Conservation (phyloP, 1,140 invertebrate species). For the Parapsyche elsis region DNA sequence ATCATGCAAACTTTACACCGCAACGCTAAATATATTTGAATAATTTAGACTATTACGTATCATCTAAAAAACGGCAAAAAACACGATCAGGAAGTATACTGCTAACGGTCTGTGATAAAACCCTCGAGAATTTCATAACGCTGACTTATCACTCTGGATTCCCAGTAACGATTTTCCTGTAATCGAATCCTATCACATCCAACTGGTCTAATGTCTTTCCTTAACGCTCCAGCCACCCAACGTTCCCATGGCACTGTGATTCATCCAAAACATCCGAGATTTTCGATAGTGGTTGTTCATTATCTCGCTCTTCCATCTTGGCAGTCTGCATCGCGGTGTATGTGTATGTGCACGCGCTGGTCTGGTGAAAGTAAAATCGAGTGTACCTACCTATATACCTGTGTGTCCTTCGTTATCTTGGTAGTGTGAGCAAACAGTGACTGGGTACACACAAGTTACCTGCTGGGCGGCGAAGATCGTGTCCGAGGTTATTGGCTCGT, state of each 20-base stretch:
- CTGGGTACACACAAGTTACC: not conserved
- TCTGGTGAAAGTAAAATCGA: slow-evolving; percentile 20
- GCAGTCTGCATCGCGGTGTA: not conserved
- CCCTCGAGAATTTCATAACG: not conserved
- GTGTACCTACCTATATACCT: not conserved
- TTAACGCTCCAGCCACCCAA: not conserved
- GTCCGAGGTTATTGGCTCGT: slow-evolving; percentile 25
- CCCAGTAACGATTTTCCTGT: slow-evolving; percentile 4
- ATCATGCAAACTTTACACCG: not conserved
- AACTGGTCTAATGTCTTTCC: not conserved
- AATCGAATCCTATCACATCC: not conserved
- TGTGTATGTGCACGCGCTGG: not conserved
- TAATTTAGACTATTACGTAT: not conserved
- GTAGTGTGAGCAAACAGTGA: slow-evolving; percentile 11
- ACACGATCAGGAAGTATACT: not conserved
- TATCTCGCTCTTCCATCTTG: not conserved
- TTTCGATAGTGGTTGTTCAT: not conserved
- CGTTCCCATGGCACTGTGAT: not conserved
- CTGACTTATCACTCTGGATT: not conserved
- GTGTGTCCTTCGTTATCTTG: slow-evolving; percentile 27
- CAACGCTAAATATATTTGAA: not conserved
- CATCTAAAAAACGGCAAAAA: not conserved
- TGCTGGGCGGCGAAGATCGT: slow-evolving; percentile 10
- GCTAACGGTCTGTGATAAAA: not conserved
- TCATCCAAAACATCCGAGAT: not conserved